Conservation (phyloP, 1,140 invertebrate species). For the Aphelenchoides fujianensis region DNA sequence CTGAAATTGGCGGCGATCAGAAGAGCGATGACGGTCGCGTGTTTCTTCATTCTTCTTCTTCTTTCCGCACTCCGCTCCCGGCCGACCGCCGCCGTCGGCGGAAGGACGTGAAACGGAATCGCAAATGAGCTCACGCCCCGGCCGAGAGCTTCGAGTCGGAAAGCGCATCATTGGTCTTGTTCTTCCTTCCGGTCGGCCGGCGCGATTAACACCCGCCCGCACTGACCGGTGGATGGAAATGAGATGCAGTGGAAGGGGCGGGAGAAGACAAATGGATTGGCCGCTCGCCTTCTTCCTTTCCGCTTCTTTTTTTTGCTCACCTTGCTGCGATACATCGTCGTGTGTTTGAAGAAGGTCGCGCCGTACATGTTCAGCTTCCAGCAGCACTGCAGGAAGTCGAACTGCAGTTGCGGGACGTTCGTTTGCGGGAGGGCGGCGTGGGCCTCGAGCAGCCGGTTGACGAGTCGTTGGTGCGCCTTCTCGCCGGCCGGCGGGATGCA, state of each 20-base stretch:
- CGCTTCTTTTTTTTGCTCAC: conserved; percentile 28
- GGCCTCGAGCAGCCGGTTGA: conserved; percentile 30
- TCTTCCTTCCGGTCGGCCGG: too few species aligned
- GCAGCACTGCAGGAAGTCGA: conserved; percentile 37
- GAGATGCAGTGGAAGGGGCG: background rate
- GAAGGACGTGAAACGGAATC: background rate
- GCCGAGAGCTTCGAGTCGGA: background rate
- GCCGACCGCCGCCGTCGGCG: background rate
- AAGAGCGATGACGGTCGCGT: conserved; percentile 17
- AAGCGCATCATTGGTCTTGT: background rate
- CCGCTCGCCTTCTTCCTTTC: conserved; percentile 13
- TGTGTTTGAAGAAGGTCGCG: conserved; percentile 44
- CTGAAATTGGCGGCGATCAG: conserved; percentile 29
- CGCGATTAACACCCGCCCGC: background rate
- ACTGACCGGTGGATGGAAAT: background rate
- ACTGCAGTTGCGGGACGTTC: conserved; percentile 37
- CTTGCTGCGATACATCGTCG: conserved; percentile 47
- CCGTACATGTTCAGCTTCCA: conserved; percentile 46
- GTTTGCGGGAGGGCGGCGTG: conserved; percentile 25
- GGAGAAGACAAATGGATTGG: too few species aligned
- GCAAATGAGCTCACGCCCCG: background rate
- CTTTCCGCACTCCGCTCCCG: background rate
- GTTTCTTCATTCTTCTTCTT: conserved; percentile 3
- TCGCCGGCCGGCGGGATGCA: conserved; percentile 32
- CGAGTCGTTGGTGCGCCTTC: conserved; percentile 14